Base-by-base conservation (phyloP, 2,113 vertebrate species). In the Zosterops hypoxanthus region DNA sequence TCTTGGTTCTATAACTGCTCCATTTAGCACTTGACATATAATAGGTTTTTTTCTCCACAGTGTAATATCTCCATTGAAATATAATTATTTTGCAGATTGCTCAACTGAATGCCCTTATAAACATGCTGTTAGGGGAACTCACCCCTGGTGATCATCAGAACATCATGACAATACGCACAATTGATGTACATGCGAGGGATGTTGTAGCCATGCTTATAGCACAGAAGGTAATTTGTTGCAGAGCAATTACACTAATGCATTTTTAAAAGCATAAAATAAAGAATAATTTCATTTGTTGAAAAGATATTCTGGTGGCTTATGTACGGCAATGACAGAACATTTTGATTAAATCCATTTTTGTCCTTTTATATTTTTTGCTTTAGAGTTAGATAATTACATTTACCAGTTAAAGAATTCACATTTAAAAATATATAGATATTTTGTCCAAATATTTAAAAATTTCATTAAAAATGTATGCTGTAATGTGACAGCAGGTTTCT, bases 221-320 rank as follows among this genome's bases (percentile, higher is more conserved):
- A 96, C 98, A 98, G 98, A 99, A 99, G 98, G 99, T 98, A 98
- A 99, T 99, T 98, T 98, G 98, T 98, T 98, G 93, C 97, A 98
- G 97, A 98, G 98, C 98, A 99, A 99, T 99, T 99, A 99, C 98
- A 98, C 98, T 99, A 99, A 99, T 99, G 98, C 98, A 98, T 99
- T 99, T 98, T 98, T 98, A 98, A 99, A 99, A 99, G 98, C 98
- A 96, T 97, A 98, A 98, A 98, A 98, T 98, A 98, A 98, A 98
- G 98, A 98, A 98, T 98, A 97, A 97, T 98, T 98, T 98, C 97
- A 97, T 98, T 98, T 98, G 97, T 97, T 98, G 97, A 97, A 98
- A 98, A 98, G 98, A 98, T 98, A 98, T 98, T 98, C 98, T 98
- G 95, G 98, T 98, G 98, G 96, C 96, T 98, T 98, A 96, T 96